A percentile compares a stretch with the other conserved stretches of the same genome.
These are phyloP conservation scores for Poecilobothrus nobilitatus DNA, from an alignment of 2,888 invertebrate species.

Conservation along the genomic window DNA sequence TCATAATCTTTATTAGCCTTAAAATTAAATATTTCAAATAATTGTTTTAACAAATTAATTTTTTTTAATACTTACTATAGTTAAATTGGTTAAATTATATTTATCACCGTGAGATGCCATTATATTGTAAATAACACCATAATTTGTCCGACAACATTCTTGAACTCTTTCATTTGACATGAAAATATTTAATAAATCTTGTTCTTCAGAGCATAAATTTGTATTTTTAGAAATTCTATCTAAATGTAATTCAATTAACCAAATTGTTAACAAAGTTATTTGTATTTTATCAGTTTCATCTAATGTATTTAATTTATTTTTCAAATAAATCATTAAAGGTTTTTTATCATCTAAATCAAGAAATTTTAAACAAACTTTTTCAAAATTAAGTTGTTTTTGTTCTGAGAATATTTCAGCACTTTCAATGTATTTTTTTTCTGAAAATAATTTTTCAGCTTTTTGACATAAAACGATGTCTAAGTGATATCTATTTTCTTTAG, in stretches of 20 bases:
- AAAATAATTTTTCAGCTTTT: slow-evolving; percentile 80
- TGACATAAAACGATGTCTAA: slow-evolving; percentile 76
- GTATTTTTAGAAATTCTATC: slow-evolving; percentile 23
- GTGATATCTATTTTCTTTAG: slow-evolving; percentile 68
- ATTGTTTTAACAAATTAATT: background rate
- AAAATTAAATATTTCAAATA: background rate
- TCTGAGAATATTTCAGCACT: slow-evolving; percentile 86
- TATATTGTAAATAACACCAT: slow-evolving; percentile 76
- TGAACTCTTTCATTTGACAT: slow-evolving; percentile 61
- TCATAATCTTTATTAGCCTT: slow-evolving; percentile 68
- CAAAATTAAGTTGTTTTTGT: slow-evolving; percentile 78
- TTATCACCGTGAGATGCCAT: slow-evolving; percentile 93
- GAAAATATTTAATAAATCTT: slow-evolving; percentile 71
- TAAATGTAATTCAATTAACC: slow-evolving; percentile 88
- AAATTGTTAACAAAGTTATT: slow-evolving; percentile 85
- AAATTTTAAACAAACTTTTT: slow-evolving; percentile 88
- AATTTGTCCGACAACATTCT: slow-evolving; percentile 73
- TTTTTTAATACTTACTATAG: slow-evolving; percentile 49
- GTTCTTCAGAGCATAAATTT: slow-evolving; percentile 49
- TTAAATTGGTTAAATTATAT: slow-evolving; percentile 78
- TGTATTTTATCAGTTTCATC: slow-evolving; percentile 70
- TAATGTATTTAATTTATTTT: slow-evolving; percentile 67
- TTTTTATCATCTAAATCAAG: slow-evolving; percentile 65
- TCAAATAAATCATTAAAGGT: slow-evolving; percentile 81
- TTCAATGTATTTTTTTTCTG: slow-evolving; percentile 64